Percentiles rank a stretch among this genome's conserved stretches.
Evolutionary conservation across 2,113 vertebrate genomes (phyloP).

Genomic region (Lucifuga dentata): DNA sequence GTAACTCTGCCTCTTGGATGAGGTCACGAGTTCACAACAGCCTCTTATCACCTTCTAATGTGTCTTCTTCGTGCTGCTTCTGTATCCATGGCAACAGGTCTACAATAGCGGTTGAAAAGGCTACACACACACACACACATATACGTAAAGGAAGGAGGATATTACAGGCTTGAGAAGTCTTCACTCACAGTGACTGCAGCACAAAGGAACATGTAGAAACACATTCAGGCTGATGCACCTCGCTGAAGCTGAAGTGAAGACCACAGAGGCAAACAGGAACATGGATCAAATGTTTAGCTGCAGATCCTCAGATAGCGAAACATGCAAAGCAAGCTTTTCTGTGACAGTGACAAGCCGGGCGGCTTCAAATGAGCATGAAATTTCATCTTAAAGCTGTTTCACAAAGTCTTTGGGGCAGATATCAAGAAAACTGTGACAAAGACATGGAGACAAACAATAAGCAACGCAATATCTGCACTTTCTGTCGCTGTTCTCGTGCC

Average conservation of each 20-base stretch:
- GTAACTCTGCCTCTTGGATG: slow-evolving; percentile 33
- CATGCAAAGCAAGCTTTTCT: background rate
- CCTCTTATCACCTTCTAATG: slow-evolving; percentile 32
- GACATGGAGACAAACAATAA: too few species aligned
- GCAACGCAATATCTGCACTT: too few species aligned
- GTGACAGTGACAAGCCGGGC: background rate
- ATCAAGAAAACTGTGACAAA: too few species aligned
- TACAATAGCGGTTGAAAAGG: slow-evolving; percentile 4
- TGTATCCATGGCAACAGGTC: slow-evolving; percentile 20
- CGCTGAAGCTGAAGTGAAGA: background rate
- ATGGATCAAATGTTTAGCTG: slow-evolving; percentile 5
- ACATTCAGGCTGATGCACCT: slow-evolving; percentile 18
- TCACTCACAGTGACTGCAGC: background rate
- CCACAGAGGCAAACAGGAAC: slow-evolving; percentile 13
- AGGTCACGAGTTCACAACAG: slow-evolving; percentile 34
- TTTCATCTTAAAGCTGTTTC: too few species aligned
- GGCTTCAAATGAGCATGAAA: too few species aligned
- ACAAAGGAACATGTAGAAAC: slow-evolving; percentile 26
- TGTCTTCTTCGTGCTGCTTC: slow-evolving; percentile 1
- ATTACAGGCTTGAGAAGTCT: background rate
- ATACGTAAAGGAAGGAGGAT: slow-evolving; percentile 1
- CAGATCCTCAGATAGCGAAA: slow-evolving; percentile 8
- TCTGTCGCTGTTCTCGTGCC: too few species aligned
- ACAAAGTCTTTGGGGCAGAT: too few species aligned
- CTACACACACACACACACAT: background rate